Base-by-base conservation (phyloP, 2,797 vertebrate species). In the Darevskia mixta region DNA sequence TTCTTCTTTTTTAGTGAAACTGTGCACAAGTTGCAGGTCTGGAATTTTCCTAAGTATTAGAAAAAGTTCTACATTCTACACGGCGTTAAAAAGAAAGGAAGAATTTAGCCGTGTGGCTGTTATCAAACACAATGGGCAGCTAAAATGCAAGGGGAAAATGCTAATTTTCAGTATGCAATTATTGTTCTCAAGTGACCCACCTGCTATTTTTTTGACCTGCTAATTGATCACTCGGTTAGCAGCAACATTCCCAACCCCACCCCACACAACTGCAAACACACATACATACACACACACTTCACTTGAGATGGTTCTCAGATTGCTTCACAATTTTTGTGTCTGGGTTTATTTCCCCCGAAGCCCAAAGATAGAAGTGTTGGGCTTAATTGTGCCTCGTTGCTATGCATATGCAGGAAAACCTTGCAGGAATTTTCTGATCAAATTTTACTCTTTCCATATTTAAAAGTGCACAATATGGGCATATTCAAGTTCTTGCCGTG, bases 211-310 rank as follows among this genome's bases (percentile, higher is more conserved):
- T 96, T 96, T 96, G 96, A 97, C 97, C 97, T 97, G 97, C 97
- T 98, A 98, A 98, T 98, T 97, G 97, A 97, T 96, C 95, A 95
- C 95, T 95, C 94, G 92, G 97, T 96, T 95, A 93, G 91, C 78
- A 78, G 91, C 90, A 85, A 18, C 35, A 35, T 35, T 18, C 7
- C 95, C 90, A 90, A 79, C 94, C 93, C 86, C 32, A 43, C 2
- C 7, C 87, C 86, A 87, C 96, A 90, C 87, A 8, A 85, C 90
- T 55, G 49, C 49, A 55, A 55, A 55, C 49, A 55, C 49, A 55
- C 49, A 49, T 11, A 49, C 45, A 49, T 13, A 49, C n/a, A 35
- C 15, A 73, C 58, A 64, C 58, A 61, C 58, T 18, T 64, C 32
- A 20, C 72, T 96, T 96, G 95, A 95, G 94, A 94, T 86, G 81